Conservation (phyloP, 2,113 vertebrate genomes). For the Cephalopterus ornatus region DNA sequence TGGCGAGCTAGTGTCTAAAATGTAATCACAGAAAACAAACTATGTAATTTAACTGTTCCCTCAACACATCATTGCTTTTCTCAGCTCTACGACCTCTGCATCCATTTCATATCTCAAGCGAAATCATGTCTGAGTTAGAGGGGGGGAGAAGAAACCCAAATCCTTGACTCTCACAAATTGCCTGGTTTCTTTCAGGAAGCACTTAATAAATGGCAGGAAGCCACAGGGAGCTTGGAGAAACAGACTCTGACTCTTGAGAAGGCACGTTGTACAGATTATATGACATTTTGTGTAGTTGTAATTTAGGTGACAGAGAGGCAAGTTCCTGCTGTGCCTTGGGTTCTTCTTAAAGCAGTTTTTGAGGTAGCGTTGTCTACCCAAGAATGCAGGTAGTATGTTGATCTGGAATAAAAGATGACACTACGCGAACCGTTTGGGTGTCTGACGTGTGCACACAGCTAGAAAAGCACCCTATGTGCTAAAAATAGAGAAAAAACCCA, state of each 20-base stretch:
- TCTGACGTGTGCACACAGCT: background rate
- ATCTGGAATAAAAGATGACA: background rate
- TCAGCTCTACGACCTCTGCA: background rate
- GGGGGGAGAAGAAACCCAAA: background rate
- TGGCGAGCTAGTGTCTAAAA: background rate
- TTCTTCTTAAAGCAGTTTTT: background rate
- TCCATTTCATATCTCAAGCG: background rate
- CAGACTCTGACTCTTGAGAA: background rate
- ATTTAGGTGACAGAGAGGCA: background rate
- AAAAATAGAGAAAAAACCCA: background rate
- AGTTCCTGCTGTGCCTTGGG: conserved; percentile 9
- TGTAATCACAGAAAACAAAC: background rate
- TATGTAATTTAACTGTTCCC: background rate
- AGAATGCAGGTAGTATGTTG: background rate
- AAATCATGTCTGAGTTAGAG: background rate
- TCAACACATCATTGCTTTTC: background rate
- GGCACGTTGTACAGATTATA: background rate
- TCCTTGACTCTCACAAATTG: background rate
- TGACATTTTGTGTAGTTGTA: background rate
- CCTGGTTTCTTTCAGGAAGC: background rate
- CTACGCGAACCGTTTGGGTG: background rate
- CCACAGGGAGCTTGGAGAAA: background rate
- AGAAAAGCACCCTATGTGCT: background rate
- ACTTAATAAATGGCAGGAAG: background rate
- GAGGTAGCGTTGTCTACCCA: background rate